These are phyloP conservation scores for Osmerus eperlanus DNA, from an alignment of 2,113 vertebrate genomes.

Conservation along the genomic window DNA sequence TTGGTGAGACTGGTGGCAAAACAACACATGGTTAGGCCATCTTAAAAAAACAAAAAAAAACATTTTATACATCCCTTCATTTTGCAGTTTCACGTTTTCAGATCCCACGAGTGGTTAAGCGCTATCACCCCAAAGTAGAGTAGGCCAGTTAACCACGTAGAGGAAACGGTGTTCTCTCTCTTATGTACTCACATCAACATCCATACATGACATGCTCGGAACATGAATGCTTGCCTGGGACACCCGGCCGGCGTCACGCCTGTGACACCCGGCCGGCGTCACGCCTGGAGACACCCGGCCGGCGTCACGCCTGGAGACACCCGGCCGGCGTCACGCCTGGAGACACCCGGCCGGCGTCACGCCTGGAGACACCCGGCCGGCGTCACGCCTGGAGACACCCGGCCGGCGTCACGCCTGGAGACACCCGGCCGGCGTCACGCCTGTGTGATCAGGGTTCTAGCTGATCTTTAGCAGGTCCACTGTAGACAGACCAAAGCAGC, in stretches of 20 bases:
- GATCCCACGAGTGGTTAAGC: constrained; percentile 49
- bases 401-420: constrained; percentile 32
- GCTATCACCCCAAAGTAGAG: constrained; percentile 20
- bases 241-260: constrained; percentile 34
- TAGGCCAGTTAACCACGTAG: constrained; percentile 26
- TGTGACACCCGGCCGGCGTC: constrained; percentile 33
- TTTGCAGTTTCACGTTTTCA: constrained; percentile 75
- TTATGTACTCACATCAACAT: constrained; percentile 17
- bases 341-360: constrained; percentile 31
- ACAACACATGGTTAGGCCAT: constrained; percentile 39
- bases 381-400: constrained; percentile 35
- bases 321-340: constrained; percentile 33
- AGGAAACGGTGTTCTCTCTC: constrained; percentile 29
- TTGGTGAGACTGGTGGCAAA: constrained; percentile 74
- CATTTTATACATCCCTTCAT: constrained; percentile 44
- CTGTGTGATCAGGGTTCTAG: constrained; percentile 55
- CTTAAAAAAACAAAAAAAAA: constrained; percentile 26
- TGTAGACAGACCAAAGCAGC: neutral
- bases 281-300: constrained; percentile 32
- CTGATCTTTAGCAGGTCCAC: constrained; percentile 1
- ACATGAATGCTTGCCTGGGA: constrained; percentile 25
- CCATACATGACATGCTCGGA: constrained; percentile 13
- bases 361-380: constrained; percentile 31
- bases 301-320: constrained; percentile 35
- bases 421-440: constrained; percentile 49